These are phyloP conservation scores for Rhyacophila evoluta DNA, from an alignment of 2,888 invertebrate genomes.

Conservation along the genomic window DNA sequence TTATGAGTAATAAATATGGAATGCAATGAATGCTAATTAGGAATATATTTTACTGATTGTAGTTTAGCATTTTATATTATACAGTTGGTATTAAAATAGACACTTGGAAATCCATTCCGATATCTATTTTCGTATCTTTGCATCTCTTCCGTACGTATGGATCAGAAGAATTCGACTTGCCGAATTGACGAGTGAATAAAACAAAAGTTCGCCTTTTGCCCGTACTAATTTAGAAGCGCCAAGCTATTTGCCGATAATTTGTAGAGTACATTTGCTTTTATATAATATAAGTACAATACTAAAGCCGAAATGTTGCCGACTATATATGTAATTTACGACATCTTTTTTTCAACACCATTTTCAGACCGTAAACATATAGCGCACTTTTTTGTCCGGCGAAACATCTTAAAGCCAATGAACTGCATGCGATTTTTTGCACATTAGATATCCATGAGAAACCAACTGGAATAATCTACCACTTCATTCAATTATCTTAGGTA, in stretches of 20 bases:
- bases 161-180: slow-evolving; percentile 23
- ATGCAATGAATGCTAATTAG: no score
- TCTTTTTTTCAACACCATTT: no score
- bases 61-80: no score
- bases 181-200: not conserved
- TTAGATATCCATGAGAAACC: not conserved
- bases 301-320: no score
- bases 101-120: slow-evolving; percentile 26
- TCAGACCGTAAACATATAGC: no score
- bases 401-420: not conserved
- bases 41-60: no score
- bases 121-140: slow-evolving; percentile 36
- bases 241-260: not conserved
- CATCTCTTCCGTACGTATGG: slow-evolving; percentile 30
- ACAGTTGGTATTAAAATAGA: slow-evolving; percentile 23
- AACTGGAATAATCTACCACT: not conserved
- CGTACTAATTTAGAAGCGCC: not conserved
- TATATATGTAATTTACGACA: no score
- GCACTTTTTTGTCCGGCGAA: not conserved
- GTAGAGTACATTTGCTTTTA: no score
- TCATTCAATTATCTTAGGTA: no score
- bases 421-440: not conserved
- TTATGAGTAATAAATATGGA: no score
- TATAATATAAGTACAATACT: no score
- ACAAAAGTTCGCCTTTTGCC: not conserved